These are phyloP conservation scores for Rhagophthalmus giganteus DNA, from an alignment of 2,888 invertebrate species.

Conservation along the genomic window DNA sequence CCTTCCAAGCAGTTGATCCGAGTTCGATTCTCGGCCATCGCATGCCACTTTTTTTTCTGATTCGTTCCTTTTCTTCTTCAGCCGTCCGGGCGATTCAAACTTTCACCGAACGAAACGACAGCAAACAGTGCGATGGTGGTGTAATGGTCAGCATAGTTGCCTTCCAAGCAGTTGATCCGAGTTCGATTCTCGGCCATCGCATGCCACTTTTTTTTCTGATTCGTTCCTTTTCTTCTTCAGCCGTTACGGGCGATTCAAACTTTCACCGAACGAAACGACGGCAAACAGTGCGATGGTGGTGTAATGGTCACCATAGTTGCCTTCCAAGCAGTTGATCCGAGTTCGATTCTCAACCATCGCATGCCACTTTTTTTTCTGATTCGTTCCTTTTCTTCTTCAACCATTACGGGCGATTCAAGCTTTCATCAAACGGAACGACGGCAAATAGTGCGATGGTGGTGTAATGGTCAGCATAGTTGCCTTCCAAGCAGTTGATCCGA, in stretches of 20 bases:
- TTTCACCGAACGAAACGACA: too few relatives aligned
- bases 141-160: constrained; percentile 58
- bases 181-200: constrained; percentile 59
- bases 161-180: constrained; percentile 58
- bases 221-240: too few relatives aligned
- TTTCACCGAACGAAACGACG: too few relatives aligned
- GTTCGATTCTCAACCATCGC: constrained; percentile 57
- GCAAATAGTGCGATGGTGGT: constrained; percentile 58
- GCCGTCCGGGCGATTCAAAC: too few relatives aligned
- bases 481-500: constrained; percentile 58
- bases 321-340: constrained; percentile 58
- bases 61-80: too few relatives aligned
- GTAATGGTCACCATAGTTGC: constrained; percentile 58
- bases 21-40: constrained; percentile 59
- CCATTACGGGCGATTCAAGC: too few relatives aligned
- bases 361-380: too few relatives aligned
- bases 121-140: constrained; percentile 58
- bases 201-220: too few relatives aligned
- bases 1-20: constrained; percentile 58
- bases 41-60: too few relatives aligned
- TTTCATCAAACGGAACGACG: too few relatives aligned
- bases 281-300: constrained; percentile 58
- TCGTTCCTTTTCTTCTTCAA: too few relatives aligned
- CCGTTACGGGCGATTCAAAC: too few relatives aligned
- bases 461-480: constrained; percentile 58